Evolutionary conservation across 2,888 invertebrate species (phyloP), one percentile per base, ranked within the genome.

Genomic region (Troides aeacus): DNA sequence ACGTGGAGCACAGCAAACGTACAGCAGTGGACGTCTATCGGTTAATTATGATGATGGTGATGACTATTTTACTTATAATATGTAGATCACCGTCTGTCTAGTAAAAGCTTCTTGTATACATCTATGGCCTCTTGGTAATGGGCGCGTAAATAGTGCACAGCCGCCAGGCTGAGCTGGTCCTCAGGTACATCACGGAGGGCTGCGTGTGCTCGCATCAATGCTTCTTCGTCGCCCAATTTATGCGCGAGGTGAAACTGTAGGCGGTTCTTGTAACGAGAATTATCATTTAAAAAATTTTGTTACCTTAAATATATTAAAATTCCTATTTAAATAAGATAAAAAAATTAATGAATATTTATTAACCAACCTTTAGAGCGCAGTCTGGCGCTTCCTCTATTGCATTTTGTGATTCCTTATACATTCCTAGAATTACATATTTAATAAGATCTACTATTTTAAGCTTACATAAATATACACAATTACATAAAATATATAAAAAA

Each of bases 41-140:
- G 30, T 0, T 30, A 30, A 30, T 30, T 3, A 30, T 30, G 30
- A 30, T 30, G 30, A 30, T 30, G 30, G 5, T 30, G 30, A 30
- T 30, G 30, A 30, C 2, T 12, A 46, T 2, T 1, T 15, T 46
- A 46, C 15, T 46, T 12, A 46, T 46, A 15, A 46, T 15, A 24
- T 24, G 12, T 59, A 59, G 23, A 61, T 76, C n/a, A 97, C 98
- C 98, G 96, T 90, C 99, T 97, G 78, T 98, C 97, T 30, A 98
- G 88, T 18, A 99, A 93, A 67, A 99, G 94, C 72, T 97, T 94
- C 87, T 99, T 99, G 84, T 99, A 99, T 74, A 99, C 98, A 85
- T 99, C 99, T 72, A 99, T 99, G 62, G 99, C 99, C 86, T 99
- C 99, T 84, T 99, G 99, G 84, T 99, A 99, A 87, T 99, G 99